phyloP scores from a whole-genome alignment of 2,888 invertebrate genomes.

The Anaspis maculata region DNA sequence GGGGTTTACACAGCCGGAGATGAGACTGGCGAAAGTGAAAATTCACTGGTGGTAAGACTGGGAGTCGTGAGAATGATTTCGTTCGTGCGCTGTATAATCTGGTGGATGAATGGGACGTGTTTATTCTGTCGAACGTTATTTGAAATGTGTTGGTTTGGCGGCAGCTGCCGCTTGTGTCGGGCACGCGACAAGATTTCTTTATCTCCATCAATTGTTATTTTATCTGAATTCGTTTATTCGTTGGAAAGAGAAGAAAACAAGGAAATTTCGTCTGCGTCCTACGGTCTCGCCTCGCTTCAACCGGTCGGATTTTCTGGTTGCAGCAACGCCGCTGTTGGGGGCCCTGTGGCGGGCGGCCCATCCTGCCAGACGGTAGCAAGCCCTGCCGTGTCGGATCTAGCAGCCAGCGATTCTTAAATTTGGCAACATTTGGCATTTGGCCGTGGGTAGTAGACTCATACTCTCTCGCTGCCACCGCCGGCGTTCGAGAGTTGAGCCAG shows the following conservation, averaged over 20 bases:
- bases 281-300: not conserved
- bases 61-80: constrained; percentile 4
- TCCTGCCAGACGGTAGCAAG: no score
- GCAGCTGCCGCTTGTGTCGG: constrained; percentile 29
- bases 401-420: constrained; percentile 34
- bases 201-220: constrained; percentile 41
- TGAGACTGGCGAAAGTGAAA: constrained; percentile 4
- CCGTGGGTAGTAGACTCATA: no score
- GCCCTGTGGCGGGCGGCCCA: no score
- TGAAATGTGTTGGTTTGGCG: constrained; percentile 26
- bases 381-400: no score
- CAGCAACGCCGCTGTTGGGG: no score
- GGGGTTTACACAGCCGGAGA: not conserved
- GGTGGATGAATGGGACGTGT: constrained; percentile 14
- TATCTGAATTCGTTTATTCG: constrained; percentile 30
- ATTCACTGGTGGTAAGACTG: no score
- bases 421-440: constrained; percentile 43
- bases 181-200: constrained; percentile 42
- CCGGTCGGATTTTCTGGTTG: not conserved
- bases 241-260: constrained; percentile 5
- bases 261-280: not conserved
- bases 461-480: no score
- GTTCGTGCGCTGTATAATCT: constrained; percentile 5
- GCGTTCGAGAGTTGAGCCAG: constrained; percentile 17
- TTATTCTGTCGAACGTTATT: constrained; percentile 27